Evolutionary conservation across 2,113 vertebrate genomes (phyloP), one percentile per base, ranked within the genome.

Genomic region (Acrocephalus kingi): DNA sequence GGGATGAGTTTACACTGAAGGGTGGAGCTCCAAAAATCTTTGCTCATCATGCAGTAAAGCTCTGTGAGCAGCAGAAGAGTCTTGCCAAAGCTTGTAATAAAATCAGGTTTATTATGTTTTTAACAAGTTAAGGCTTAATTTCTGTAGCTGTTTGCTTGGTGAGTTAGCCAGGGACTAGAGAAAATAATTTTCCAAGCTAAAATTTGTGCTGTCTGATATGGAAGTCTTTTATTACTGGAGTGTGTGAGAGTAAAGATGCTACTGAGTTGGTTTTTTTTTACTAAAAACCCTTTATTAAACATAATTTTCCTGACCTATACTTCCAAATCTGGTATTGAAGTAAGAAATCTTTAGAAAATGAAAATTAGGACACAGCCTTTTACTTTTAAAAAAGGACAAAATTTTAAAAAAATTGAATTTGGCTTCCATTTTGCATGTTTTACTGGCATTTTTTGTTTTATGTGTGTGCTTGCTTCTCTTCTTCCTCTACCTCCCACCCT

Each of bases 61-160:
- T 92, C 80, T 96, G 91, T 52, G 78, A 85, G 94, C 17, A 1
- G 83, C 79, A 77, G 58, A 87, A 51, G 6, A 33, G 61, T 83
- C 92, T 83, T 96, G 93, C 83, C 90, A 93, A 95, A 96, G 84
- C 78, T 82, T 92, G 80, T 77, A 87, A 90, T 79, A 87, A 93
- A 89, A 74, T 83, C 84, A 68, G 35, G 48, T 91, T 94, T 95
- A 54, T 84, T 95, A 39, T 84, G 73, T 61, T 96, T 95, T 96
- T 95, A 87, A 73, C 93, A 92, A 93, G 93, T 94, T 84, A 92
- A 84, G 90, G 83, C 92, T 94, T 96, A 86, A 89, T 96, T 95
- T 95, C 89, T 90, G 24, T 86, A 88, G 72, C 51, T 89, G 66
- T 89, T 88, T 85, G 62, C 66, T 78, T 3, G 3, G 15, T 66